These are phyloP conservation scores for Porites rus DNA, from an alignment of 92 coral and sea anemone genomes.

Conservation along the genomic window DNA sequence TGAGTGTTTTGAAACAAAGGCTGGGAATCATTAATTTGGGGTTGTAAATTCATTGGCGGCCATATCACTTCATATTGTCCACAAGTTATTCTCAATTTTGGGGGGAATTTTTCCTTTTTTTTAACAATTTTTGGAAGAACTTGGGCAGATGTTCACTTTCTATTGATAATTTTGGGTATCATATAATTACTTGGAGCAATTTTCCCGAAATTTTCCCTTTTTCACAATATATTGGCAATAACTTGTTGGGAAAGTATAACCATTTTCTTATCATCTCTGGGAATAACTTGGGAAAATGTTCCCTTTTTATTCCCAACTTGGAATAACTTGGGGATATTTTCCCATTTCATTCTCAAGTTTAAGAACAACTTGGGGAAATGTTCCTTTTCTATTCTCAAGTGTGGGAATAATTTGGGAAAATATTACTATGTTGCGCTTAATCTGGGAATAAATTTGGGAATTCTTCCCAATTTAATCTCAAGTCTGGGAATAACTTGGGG, in stretches of 20 bases:
- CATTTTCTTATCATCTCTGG: conserved; percentile 12
- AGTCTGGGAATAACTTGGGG: too few relatives aligned
- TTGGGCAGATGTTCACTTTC: neutral
- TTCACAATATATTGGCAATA: conserved; percentile 14
- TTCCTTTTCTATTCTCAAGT: too few relatives aligned
- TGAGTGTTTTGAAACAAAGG: conserved; percentile 26
- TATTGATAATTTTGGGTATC: conserved; percentile 31
- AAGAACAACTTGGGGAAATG: too few relatives aligned
- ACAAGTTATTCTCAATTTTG: conserved; percentile 12
- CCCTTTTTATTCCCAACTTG: too few relatives aligned
- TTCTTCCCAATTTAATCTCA: too few relatives aligned
- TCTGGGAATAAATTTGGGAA: conserved; percentile 13
- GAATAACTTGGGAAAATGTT: neutral
- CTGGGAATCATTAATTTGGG: conserved; percentile 22
- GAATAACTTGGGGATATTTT: too few relatives aligned
- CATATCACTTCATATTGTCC: neutral
- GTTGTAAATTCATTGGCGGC: conserved; percentile 11
- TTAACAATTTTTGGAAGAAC: conserved; percentile 7
- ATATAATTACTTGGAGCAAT: conserved; percentile 13
- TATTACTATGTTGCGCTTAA: conserved; percentile 6
- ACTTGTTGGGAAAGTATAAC: conserved; percentile 11
- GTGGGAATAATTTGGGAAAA: neutral
- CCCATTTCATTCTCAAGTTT: too few relatives aligned
- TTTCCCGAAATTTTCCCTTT: too few relatives aligned
- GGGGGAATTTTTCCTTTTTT: conserved; percentile 21